Evolutionary conservation across 2,113 vertebrate genomes (phyloP).

Genomic region (Collichthys lucidus): DNA sequence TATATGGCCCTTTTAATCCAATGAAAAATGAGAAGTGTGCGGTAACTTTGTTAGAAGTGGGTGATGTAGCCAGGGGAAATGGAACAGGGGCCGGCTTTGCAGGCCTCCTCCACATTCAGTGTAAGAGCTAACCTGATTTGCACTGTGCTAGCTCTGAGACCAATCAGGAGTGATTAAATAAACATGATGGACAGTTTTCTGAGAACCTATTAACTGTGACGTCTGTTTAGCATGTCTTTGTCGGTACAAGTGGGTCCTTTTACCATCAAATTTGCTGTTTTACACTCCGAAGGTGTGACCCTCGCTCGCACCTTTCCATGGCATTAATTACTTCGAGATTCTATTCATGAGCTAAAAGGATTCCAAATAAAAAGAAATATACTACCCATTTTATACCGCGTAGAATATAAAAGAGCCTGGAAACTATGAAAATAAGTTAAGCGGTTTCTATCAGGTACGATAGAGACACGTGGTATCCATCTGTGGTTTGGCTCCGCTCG

Average conservation of each 20-base stretch:
- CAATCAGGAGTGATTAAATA: conserved; percentile 78
- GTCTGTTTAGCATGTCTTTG: conserved; percentile 51
- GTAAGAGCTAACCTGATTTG: conserved; percentile 78
- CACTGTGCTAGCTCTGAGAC: conserved; percentile 65
- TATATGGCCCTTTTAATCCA: conserved; percentile 80
- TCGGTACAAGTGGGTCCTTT: not conserved
- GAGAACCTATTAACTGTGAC: conserved; percentile 59
- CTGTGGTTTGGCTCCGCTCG: conserved; percentile 23
- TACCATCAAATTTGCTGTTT: conserved; percentile 21
- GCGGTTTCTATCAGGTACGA: conserved; percentile 23
- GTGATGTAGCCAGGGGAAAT: conserved; percentile 79
- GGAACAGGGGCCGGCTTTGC: conserved; percentile 72
- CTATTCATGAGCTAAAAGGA: not conserved
- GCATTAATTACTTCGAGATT: not conserved
- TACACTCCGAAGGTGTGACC: conserved; percentile 6
- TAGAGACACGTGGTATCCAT: conserved; percentile 43
- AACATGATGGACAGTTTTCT: conserved; percentile 72
- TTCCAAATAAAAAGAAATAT: not conserved
- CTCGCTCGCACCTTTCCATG: not conserved
- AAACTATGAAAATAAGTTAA: conserved; percentile 43
- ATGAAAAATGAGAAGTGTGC: conserved; percentile 82
- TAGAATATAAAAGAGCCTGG: conserved; percentile 13
- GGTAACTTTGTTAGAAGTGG: conserved; percentile 81
- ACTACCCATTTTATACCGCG: not conserved
- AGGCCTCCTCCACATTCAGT: conserved; percentile 74